Conservation (phyloP, 2,113 vertebrate genomes). For the Oryzias melastigma region DNA sequence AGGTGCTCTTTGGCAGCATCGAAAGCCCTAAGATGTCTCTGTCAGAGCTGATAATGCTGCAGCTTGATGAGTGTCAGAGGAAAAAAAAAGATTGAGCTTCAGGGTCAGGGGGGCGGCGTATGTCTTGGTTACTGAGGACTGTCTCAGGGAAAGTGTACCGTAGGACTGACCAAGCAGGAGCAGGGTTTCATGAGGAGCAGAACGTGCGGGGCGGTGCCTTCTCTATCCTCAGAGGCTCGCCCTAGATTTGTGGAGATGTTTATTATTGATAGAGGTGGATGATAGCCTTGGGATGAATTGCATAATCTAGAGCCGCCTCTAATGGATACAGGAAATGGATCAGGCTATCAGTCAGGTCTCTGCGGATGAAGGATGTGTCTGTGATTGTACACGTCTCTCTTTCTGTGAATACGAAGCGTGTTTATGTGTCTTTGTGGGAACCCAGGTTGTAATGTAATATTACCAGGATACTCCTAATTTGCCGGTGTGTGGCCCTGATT, state of each 20-base stretch:
- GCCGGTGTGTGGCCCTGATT: no score
- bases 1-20: constrained; percentile 51
- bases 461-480: no score
- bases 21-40: constrained; percentile 29
- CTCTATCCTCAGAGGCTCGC: constrained; percentile 67
- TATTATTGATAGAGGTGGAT: constrained; percentile 78
- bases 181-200: constrained; percentile 56
- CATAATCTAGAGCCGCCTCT: constrained; percentile 70
- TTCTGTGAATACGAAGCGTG: not conserved
- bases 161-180: constrained; percentile 10
- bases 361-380: constrained; percentile 53
- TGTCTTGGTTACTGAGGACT: constrained; percentile 27
- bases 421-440: no score
- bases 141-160: constrained; percentile 34
- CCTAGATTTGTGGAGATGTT: constrained; percentile 67
- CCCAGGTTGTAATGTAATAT: no score
- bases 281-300: constrained; percentile 74
- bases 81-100: constrained; percentile 27
- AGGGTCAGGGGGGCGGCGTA: not conserved
- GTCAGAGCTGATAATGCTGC: constrained; percentile 43
- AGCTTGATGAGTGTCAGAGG: constrained; percentile 47
- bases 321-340: constrained; percentile 77
- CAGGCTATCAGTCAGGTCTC: constrained; percentile 66
- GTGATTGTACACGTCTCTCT: constrained; percentile 39
- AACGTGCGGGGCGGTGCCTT: constrained; percentile 58